phyloP scores from a whole-genome alignment of 1,140 invertebrate species.

The Oryctes rhinoceros region DNA sequence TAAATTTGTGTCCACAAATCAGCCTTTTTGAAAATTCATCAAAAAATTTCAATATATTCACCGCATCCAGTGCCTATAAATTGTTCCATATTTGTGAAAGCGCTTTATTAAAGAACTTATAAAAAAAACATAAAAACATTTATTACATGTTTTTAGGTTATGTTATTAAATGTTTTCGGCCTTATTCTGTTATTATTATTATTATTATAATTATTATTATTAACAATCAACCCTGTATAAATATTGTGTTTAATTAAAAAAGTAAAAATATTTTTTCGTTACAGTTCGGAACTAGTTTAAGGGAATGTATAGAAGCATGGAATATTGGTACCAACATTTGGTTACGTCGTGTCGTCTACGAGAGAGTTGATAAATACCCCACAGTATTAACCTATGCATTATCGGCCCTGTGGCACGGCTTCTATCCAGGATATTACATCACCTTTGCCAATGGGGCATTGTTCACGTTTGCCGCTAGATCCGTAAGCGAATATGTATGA shows the following conservation, averaged over 20 bases:
- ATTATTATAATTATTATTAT: no score
- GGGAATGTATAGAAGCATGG: conserved; percentile 86
- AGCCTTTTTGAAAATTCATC: no score
- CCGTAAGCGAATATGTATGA: conserved; percentile 63
- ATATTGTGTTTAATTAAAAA: not conserved
- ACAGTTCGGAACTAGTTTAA: conserved; percentile 80
- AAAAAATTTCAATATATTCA: no score
- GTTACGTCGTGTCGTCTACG: conserved; percentile 88
- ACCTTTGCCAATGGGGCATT: conserved; percentile 90
- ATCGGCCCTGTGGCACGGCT: conserved; percentile 96
- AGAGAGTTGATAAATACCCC: conserved; percentile 72
- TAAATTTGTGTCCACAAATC: no score
- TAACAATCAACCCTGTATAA: no score
- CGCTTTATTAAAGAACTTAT: no score
- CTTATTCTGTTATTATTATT: no score
- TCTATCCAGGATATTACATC: conserved; percentile 97
- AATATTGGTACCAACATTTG: conserved; percentile 92
- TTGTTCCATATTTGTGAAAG: no score
- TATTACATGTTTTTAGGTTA: no score
- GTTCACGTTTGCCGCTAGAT: conserved; percentile 84
- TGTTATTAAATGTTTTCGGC: no score
- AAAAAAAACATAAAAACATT: no score
- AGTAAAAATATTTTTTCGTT: conserved; percentile 38
- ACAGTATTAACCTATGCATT: conserved; percentile 83
- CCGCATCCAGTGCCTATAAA: no score